Base-by-base conservation (phyloP, 1,140 invertebrate genomes). In the Drosophila willistoni region DNA sequence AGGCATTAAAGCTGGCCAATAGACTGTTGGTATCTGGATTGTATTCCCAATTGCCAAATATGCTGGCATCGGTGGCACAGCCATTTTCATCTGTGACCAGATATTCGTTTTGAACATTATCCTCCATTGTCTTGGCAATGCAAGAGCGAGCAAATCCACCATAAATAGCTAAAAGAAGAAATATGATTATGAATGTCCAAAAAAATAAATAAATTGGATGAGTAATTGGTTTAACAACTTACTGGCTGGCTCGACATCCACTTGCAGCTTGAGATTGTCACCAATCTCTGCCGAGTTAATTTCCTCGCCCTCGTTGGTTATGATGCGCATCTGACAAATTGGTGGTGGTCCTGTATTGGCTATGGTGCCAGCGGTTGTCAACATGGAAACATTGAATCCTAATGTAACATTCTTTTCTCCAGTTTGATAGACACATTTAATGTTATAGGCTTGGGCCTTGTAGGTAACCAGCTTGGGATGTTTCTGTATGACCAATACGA, bases 381-480 rank as follows among this genome's bases (percentile, higher is more conserved):
- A 93, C 97, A 98, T 98, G 0, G 97, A 98, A 1, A 98, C 97
- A 83, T 98, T 98, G 91, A 98, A 98, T 7, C 97, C 97, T 6
- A 98, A 93, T 0, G 97, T 98, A 0, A 98, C 97, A 64, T 97
- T 98, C 92, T 98, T 97, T 92, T 98, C 97, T 67, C 97, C 97
- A 1, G 97, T 98, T 92, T 98, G 96, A 91, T 98, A 98, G 59
- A 98, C 96, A 92, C 98, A 98, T 92, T 97, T 97, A 55, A 98
- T 98, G 91, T 98, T 97, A 92, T 98, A 98, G 1, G 98, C 97
- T 93, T 98, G 97, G 1, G 97, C 97, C 81, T 98, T 97, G 90
- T 97, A 97, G 5, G 98, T 98, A n/a, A 98, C 96, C 4, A 98
- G 93, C 94, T 97, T 98, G 0, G 97, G 97, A 95, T 98, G 98